These are phyloP conservation scores for Ochlodes sylvanus DNA, from an alignment of 2,888 invertebrate species.

Conservation along the genomic window DNA sequence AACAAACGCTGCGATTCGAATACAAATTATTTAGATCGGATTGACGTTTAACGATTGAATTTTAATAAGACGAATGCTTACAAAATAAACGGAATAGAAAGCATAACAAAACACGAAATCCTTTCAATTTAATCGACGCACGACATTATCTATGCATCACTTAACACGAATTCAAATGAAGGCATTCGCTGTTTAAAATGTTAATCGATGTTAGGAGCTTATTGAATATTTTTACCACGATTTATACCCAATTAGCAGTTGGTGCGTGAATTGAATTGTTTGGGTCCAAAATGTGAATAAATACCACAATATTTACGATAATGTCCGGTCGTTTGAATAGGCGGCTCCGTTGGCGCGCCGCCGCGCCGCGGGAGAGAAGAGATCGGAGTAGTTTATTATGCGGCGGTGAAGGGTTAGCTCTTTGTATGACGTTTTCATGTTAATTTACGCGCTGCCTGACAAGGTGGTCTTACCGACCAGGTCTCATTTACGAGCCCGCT, in stretches of 20 bases:
- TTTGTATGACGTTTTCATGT: constrained; percentile 76
- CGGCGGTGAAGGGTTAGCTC: constrained; percentile 78
- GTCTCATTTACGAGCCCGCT: constrained; percentile 50
- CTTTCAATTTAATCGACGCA: constrained; percentile 62
- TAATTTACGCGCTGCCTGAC: constrained; percentile 64
- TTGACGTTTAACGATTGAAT: constrained; percentile 51
- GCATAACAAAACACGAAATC: constrained; percentile 58
- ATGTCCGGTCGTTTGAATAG: constrained; percentile 77
- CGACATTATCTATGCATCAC: constrained; percentile 69
- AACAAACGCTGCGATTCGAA: constrained; percentile 51
- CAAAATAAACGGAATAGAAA: constrained; percentile 47
- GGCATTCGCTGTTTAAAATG: constrained; percentile 73
- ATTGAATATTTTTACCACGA: constrained; percentile 81
- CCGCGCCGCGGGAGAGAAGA: constrained; percentile 69
- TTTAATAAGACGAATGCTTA: constrained; percentile 51
- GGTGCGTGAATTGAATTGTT: constrained; percentile 84
- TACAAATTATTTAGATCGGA: constrained; percentile 58
- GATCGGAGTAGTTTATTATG: constrained; percentile 65
- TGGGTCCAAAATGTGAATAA: constrained; percentile 81
- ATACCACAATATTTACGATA: constrained; percentile 84
- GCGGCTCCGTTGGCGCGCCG: constrained; percentile 64
- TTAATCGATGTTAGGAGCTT: constrained; percentile 79
- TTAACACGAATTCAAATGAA: constrained; percentile 76
- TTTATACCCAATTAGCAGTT: constrained; percentile 82
- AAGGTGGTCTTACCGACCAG: constrained; percentile 73